phyloP scores from a whole-genome alignment of 2,888 invertebrate species.

The Syrphus vitripennis region DNA sequence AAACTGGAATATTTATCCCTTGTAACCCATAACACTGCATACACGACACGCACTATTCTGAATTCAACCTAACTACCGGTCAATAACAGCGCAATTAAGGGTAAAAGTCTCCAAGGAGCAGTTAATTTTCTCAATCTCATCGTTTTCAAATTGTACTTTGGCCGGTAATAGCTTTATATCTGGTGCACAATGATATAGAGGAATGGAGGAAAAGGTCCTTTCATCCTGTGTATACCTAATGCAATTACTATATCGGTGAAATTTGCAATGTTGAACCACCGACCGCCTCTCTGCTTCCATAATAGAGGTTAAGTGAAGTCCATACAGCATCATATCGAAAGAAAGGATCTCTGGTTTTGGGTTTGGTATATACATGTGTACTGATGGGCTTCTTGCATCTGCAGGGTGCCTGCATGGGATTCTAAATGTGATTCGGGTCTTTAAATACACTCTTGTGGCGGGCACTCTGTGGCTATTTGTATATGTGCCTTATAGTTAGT shows the following conservation, averaged over 20 bases:
- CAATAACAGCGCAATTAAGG: slow-evolving; percentile 69
- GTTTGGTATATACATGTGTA: background rate
- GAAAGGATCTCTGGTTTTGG: slow-evolving; percentile 44
- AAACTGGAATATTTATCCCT: background rate
- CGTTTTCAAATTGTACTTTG: slow-evolving; percentile 59
- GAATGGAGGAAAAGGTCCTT: slow-evolving; percentile 26
- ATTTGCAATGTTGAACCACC: slow-evolving; percentile 33
- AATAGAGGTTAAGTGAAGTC: background rate
- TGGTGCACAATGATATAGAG: slow-evolving; percentile 10
- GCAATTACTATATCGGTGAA: slow-evolving; percentile 68
- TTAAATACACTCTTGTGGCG: slow-evolving; percentile 67
- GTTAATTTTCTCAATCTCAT: slow-evolving; percentile 70
- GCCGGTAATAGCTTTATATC: slow-evolving; percentile 50
- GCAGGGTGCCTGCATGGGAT: slow-evolving; percentile 13
- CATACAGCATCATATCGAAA: slow-evolving; percentile 31
- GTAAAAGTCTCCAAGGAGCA: slow-evolving; percentile 61
- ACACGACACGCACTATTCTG: background rate
- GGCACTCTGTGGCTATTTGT: slow-evolving; percentile 62
- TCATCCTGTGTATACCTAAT: slow-evolving; percentile 60
- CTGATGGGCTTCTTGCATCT: background rate
- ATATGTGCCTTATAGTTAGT: slow-evolving; percentile 43
- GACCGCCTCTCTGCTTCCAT: background rate
- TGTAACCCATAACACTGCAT: background rate
- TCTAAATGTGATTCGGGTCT: slow-evolving; percentile 62
- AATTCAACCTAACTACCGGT: slow-evolving; percentile 54